Percentiles rank a stretch among this genome's conserved stretches.
phyloP scores from a whole-genome alignment of 2,113 vertebrate genomes.

The Sylvilagus bachmani region DNA sequence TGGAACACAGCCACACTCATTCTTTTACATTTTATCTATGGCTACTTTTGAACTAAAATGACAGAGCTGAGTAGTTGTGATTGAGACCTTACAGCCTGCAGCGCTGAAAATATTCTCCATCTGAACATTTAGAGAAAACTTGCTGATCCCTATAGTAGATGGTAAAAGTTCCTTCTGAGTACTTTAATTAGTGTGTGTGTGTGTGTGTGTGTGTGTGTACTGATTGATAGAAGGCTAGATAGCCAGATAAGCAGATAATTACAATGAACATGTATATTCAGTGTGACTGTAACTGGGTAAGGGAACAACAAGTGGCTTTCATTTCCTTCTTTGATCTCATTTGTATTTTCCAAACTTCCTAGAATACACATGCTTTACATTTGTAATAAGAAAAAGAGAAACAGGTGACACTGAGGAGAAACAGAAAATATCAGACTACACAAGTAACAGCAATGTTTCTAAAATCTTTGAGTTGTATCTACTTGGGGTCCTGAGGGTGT shows the following conservation, averaged over 20 bases:
- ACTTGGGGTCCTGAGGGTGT: accelerated
- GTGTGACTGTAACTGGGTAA: background rate
- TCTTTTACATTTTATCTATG: background rate
- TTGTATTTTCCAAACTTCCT: background rate
- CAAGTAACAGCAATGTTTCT: background rate
- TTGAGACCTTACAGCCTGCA: background rate
- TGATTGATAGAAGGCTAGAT: too few species aligned
- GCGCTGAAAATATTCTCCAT: constrained; percentile 15
- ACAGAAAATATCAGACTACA: background rate
- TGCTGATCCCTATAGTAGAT: background rate
- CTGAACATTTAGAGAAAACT: background rate
- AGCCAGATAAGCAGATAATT: too few species aligned
- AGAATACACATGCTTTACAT: background rate
- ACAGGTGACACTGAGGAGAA: background rate
- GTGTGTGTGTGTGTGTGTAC: too few species aligned
- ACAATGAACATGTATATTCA: background rate
- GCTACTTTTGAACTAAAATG: background rate
- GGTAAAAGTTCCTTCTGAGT: background rate
- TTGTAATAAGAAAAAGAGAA: background rate
- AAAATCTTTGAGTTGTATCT: background rate
- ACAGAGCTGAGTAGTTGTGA: background rate
- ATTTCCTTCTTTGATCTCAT: background rate
- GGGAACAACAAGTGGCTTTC: background rate
- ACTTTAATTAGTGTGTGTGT: background rate
- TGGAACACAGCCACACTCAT: background rate